A percentile compares a stretch with the other conserved stretches of the same genome.
These are phyloP conservation scores for Caprella mutica DNA, from an alignment of 2,888 invertebrate species.

Conservation along the genomic window DNA sequence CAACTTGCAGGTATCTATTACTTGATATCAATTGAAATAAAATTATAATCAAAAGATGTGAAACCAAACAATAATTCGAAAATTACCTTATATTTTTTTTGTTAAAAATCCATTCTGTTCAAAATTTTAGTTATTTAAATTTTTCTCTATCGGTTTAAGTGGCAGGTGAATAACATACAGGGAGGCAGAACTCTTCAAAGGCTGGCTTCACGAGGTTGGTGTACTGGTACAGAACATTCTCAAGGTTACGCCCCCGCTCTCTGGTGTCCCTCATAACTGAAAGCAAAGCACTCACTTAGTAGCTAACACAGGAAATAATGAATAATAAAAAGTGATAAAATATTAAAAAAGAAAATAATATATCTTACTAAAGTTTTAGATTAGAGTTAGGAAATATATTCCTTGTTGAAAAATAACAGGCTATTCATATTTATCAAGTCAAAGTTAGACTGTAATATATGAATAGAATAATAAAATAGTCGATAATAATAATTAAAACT, in stretches of 20 bases:
- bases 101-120: too few relatives aligned
- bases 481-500: too few relatives aligned
- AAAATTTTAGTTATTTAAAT: too few relatives aligned
- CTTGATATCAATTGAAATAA: too few relatives aligned
- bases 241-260: conserved; percentile 84
- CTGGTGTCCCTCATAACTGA: conserved; percentile 83
- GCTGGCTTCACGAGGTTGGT: conserved; percentile 99
- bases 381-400: neutral
- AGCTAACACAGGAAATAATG: neutral
- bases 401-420: neutral
- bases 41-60: too few relatives aligned
- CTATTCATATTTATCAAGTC: neutral
- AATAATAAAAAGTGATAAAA: neutral
- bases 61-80: too few relatives aligned
- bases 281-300: neutral
- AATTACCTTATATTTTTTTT: too few relatives aligned
- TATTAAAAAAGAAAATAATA: neutral
- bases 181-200: conserved; percentile 96
- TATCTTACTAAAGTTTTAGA: neutral
- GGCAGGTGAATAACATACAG: too few relatives aligned
- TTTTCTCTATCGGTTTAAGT: too few relatives aligned
- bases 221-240: conserved; percentile 89
- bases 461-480: too few relatives aligned
- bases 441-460: too few relatives aligned
- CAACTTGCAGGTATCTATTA: too few relatives aligned